phyloP scores from a whole-genome alignment of 1,140 invertebrate species.

The Mya arenaria region DNA sequence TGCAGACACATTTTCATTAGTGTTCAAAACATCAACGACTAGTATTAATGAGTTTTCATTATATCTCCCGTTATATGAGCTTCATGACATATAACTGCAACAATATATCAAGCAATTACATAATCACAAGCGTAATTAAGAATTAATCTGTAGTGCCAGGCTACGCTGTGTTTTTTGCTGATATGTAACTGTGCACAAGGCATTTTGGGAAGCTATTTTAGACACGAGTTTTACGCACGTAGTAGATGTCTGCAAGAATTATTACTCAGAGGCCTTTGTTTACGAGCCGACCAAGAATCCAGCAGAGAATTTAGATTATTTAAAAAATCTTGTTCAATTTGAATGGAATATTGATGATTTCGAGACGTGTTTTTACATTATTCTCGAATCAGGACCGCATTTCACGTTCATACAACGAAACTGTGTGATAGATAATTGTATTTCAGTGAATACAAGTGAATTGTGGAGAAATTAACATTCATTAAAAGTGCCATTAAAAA shows the following conservation, averaged over 20 bases:
- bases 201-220: conserved; percentile 45
- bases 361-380: neutral
- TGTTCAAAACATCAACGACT: too few relatives aligned
- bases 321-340: neutral
- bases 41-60: too few relatives aligned
- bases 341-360: neutral
- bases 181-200: conserved; percentile 19
- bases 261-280: neutral
- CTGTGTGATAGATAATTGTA: neutral
- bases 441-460: neutral
- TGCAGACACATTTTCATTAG: too few relatives aligned
- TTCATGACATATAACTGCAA: too few relatives aligned
- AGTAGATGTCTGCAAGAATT: conserved; percentile 13
- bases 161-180: too few relatives aligned
- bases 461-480: neutral
- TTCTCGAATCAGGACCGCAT: neutral
- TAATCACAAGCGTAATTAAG: too few relatives aligned
- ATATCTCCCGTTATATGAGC: too few relatives aligned
- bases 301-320: neutral
- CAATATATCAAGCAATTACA: too few relatives aligned
- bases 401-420: neutral
- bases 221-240: conserved; percentile 49
- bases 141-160: too few relatives aligned
- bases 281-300: neutral
- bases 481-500: neutral